phyloP scores from a whole-genome alignment of 2,113 vertebrate species.

The Pteronura brasiliensis region DNA sequence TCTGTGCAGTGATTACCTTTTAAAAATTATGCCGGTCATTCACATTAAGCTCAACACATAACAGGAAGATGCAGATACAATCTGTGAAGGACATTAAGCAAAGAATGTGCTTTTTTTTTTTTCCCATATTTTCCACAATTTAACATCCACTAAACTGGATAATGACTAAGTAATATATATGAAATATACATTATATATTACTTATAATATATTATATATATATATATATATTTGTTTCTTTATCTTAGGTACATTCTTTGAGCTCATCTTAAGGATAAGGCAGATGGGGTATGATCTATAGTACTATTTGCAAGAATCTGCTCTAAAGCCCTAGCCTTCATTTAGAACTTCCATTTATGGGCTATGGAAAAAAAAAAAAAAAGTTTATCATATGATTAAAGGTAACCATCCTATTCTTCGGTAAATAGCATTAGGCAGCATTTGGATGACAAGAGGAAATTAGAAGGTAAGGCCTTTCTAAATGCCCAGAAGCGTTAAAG shows the following conservation, averaged over 20 bases:
- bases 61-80: neutral
- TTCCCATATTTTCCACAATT: neutral
- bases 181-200: no score
- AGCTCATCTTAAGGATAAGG: neutral
- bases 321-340: neutral
- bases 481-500: neutral
- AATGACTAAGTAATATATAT: neutral
- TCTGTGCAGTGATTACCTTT: neutral
- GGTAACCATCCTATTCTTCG: neutral
- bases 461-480: neutral
- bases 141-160: neutral
- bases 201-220: no score
- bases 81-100: neutral
- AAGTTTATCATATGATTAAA: neutral
- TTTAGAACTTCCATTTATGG: neutral
- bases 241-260: neutral
- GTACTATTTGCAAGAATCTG: neutral
- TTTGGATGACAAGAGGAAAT: neutral
- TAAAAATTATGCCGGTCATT: neutral
- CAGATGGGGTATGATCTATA: neutral
- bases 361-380: neutral
- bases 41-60: neutral
- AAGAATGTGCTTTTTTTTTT: neutral
- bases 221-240: neutral
- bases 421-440: constrained; percentile 26